Conservation (phyloP, 2,113 vertebrate species). For the Lophochroa leadbeateri region DNA sequence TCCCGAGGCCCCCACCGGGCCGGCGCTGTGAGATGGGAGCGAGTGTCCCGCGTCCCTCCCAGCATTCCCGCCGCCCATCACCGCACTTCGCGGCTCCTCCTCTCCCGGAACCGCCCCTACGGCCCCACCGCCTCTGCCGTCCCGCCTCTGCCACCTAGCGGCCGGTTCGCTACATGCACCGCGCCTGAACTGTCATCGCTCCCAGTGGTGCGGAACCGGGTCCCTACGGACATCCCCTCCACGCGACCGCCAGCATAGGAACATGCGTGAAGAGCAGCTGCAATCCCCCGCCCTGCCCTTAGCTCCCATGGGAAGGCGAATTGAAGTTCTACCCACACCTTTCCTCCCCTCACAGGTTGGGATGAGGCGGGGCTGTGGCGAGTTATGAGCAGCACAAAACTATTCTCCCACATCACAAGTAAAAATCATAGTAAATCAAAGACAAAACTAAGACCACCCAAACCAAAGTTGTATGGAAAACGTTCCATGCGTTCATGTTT, state of each 20-base stretch:
- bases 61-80: background rate
- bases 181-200: background rate
- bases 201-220: background rate
- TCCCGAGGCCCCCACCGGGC: background rate
- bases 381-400: background rate
- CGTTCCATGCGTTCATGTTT: background rate
- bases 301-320: background rate
- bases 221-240: background rate
- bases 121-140: background rate
- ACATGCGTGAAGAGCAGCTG: background rate
- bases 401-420: background rate
- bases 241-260: background rate
- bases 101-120: background rate
- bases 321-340: background rate
- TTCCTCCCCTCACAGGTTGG: background rate
- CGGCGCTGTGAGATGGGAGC: background rate
- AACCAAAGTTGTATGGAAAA: background rate
- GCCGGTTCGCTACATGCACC: background rate
- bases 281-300: background rate
- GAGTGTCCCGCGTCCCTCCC: background rate
- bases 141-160: background rate
- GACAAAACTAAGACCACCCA: background rate
- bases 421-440: background rate
- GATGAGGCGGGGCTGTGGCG: fast-evolving
- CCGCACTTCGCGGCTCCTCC: background rate